Evolutionary conservation across 2,113 vertebrate genomes (phyloP).

Genomic region (Cryptoleucopteryx plumbea): DNA sequence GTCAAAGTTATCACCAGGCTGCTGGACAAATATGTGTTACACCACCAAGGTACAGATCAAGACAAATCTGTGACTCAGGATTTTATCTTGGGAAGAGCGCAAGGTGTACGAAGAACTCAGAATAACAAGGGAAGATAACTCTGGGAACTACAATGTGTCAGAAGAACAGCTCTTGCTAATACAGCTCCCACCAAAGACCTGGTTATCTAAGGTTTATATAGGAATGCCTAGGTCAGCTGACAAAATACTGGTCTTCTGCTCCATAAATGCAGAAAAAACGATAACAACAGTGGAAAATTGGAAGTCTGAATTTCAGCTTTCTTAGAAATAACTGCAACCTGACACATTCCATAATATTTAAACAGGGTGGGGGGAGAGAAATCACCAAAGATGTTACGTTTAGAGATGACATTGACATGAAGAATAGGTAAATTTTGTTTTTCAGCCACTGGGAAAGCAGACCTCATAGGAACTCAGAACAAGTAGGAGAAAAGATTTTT

Average conservation of each 20-base stretch:
- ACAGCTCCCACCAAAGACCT: constrained; percentile 68
- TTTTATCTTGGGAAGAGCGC: constrained; percentile 73
- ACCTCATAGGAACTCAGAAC: constrained; percentile 64
- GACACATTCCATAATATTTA: constrained; percentile 73
- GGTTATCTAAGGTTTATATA: constrained; percentile 68
- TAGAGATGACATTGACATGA: constrained; percentile 78
- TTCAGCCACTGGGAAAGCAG: constrained; percentile 63
- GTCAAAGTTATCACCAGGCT: constrained; percentile 75
- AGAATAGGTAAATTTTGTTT: constrained; percentile 77
- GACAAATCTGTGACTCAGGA: constrained; percentile 77
- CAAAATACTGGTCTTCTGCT: constrained; percentile 73
- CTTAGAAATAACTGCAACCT: constrained; percentile 73
- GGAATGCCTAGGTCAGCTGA: constrained; percentile 80
- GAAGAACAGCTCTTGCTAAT: constrained; percentile 73
- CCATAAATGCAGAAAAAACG: constrained; percentile 72
- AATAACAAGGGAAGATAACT: constrained; percentile 72
- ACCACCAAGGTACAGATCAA: constrained; percentile 75
- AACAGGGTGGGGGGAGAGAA: constrained; percentile 69
- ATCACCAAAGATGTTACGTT: constrained; percentile 67
- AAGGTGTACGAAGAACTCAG: constrained; percentile 77
- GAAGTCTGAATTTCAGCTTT: constrained; percentile 76
- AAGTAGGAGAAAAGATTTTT: constrained; percentile 48
- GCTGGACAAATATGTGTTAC: constrained; percentile 70
- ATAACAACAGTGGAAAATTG: constrained; percentile 78
- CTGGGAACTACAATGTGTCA: constrained; percentile 73